A percentile compares a stretch with the other conserved stretches of the same genome.
Conservation (phyloP, 2,797 vertebrate species). For the Malurus splendens region DNA sequence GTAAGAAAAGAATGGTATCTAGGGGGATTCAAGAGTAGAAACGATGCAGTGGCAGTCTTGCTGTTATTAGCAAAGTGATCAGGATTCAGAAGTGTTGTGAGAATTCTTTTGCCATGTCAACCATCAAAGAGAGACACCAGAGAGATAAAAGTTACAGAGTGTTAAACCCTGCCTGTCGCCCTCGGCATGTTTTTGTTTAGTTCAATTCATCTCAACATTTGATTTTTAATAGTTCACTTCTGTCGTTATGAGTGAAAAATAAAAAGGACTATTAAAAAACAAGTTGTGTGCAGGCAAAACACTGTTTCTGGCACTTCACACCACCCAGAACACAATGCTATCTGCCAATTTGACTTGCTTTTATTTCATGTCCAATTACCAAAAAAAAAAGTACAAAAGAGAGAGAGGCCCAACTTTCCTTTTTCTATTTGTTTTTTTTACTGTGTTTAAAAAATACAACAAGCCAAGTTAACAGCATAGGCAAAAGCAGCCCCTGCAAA, state of each 20-base stretch:
- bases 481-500: background rate
- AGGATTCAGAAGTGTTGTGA: background rate
- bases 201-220: constrained; percentile 48
- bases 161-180: constrained; percentile 18
- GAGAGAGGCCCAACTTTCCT: background rate
- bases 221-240: constrained; percentile 48
- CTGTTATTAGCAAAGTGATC: constrained; percentile 22
- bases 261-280: constrained; percentile 44
- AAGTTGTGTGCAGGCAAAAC: constrained; percentile 15
- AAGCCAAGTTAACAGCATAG: background rate
- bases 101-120: constrained; percentile 40
- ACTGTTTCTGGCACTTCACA: constrained; percentile 3
- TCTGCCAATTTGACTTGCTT: constrained; percentile 36
- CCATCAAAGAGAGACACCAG: constrained; percentile 27
- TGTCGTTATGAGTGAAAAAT: constrained; percentile 28
- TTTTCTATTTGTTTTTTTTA: constrained; percentile 20
- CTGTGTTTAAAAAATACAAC: background rate
- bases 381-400: background rate
- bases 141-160: constrained; percentile 43
- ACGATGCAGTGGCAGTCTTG: accelerated
- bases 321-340: background rate
- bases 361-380: constrained; percentile 55
- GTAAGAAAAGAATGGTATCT: background rate
- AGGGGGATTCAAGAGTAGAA: background rate
- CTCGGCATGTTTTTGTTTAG: constrained; percentile 49